phyloP scores from a whole-genome alignment of 2,113 vertebrate species.

The Amblyornis subalaris region DNA sequence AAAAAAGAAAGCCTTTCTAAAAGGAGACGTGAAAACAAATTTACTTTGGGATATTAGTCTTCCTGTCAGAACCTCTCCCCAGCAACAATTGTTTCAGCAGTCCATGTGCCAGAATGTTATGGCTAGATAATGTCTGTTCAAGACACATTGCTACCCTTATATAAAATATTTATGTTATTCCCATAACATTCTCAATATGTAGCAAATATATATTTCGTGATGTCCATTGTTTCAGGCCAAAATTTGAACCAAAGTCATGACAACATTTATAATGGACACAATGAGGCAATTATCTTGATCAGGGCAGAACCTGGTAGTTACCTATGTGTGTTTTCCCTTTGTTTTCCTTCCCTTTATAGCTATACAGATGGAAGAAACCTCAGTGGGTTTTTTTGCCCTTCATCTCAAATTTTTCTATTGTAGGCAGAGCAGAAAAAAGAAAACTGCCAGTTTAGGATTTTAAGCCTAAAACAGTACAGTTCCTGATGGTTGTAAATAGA shows the following conservation, averaged over 20 bases:
- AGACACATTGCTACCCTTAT: not conserved
- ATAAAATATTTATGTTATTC: constrained; percentile 3
- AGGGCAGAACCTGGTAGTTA: not conserved
- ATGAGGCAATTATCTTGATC: not conserved
- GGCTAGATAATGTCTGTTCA: not conserved
- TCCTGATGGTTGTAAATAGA: not conserved
- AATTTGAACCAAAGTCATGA: not conserved
- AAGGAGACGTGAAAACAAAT: not conserved
- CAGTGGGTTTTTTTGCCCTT: not conserved
- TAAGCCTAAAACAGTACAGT: not conserved
- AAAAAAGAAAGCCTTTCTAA: not conserved
- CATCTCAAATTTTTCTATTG: not conserved
- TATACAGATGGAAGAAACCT: not conserved
- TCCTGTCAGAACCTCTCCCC: constrained; percentile 7
- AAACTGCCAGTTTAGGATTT: not conserved
- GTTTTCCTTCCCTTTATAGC: not conserved
- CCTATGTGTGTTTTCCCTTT: not conserved
- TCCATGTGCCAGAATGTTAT: not conserved
- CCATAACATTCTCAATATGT: not conserved
- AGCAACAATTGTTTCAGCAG: not conserved
- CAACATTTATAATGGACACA: not conserved
- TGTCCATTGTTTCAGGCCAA: constrained; percentile 3
- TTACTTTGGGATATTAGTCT: not conserved
- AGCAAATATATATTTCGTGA: not conserved
- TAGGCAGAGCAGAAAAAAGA: not conserved